Conservation (phyloP, 2,888 invertebrate genomes). For the Pseudococcus jackbeardsleyi region DNA sequence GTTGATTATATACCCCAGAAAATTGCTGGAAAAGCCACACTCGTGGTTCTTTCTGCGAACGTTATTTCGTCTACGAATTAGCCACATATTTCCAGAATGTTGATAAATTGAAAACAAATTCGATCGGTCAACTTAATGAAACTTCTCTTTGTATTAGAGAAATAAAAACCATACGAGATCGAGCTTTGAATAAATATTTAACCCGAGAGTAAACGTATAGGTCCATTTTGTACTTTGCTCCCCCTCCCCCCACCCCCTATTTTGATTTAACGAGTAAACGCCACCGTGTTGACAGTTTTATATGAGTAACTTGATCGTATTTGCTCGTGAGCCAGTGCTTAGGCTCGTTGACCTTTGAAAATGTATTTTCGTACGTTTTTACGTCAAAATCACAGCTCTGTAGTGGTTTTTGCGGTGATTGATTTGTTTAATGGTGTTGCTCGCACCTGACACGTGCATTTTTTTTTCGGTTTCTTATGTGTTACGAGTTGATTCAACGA, state of each 20-base stretch:
- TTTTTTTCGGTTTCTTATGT: background rate
- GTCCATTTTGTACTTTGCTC: background rate
- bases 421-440: slow-evolving; percentile 3
- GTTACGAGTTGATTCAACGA: background rate
- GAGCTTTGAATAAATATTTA: slow-evolving; percentile 21
- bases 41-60: too few species aligned
- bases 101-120: slow-evolving; percentile 12
- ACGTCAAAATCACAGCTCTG: background rate
- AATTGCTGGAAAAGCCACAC: background rate
- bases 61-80: too few species aligned
- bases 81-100: background rate
- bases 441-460: background rate
- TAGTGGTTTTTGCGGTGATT: background rate
- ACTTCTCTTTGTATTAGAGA: background rate
- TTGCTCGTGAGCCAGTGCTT: background rate
- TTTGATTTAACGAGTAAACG: slow-evolving; percentile 19
- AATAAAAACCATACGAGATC: background rate
- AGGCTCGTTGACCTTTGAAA: background rate
- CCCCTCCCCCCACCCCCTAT: background rate
- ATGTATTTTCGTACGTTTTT: background rate
- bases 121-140: background rate
- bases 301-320: slow-evolving; percentile 8
- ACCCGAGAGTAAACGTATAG: background rate
- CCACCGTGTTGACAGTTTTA: slow-evolving; percentile 2
- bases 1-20: background rate